phyloP scores from a whole-genome alignment of 2,113 vertebrate species.

The Zosterops japonicus region DNA sequence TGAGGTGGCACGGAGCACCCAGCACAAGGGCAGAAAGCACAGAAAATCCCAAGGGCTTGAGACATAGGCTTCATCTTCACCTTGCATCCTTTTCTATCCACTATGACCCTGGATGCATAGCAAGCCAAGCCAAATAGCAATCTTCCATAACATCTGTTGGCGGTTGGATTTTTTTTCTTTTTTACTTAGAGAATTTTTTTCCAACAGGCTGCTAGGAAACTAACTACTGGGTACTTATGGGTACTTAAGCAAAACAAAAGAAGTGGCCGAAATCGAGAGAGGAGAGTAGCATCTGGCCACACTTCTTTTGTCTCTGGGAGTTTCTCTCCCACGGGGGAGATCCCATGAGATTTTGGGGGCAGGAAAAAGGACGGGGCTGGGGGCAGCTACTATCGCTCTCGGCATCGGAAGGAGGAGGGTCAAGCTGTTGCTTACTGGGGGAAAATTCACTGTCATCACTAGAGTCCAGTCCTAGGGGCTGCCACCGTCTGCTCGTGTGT shows the following conservation, averaged over 20 bases:
- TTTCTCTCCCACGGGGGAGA: neutral
- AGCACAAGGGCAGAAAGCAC: neutral
- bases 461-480: neutral
- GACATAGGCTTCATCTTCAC: neutral
- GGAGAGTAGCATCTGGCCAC: neutral
- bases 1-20: neutral
- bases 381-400: neutral
- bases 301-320: neutral
- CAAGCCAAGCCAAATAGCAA: neutral
- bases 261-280: neutral
- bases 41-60: neutral
- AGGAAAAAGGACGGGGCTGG: neutral
- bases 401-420: neutral
- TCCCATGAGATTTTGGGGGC: neutral
- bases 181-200: neutral
- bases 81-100: neutral
- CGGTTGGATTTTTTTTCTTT: neutral
- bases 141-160: neutral
- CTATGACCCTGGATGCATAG: fast-evolving
- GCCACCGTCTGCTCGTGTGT: neutral
- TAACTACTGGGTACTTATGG: neutral
- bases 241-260: neutral
- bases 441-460: neutral
- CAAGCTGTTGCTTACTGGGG: neutral
- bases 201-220: neutral